Evolutionary conservation across 1,140 invertebrate species (phyloP), one percentile per base, ranked within the genome.

Genomic region (Drosophila eugracilis): DNA sequence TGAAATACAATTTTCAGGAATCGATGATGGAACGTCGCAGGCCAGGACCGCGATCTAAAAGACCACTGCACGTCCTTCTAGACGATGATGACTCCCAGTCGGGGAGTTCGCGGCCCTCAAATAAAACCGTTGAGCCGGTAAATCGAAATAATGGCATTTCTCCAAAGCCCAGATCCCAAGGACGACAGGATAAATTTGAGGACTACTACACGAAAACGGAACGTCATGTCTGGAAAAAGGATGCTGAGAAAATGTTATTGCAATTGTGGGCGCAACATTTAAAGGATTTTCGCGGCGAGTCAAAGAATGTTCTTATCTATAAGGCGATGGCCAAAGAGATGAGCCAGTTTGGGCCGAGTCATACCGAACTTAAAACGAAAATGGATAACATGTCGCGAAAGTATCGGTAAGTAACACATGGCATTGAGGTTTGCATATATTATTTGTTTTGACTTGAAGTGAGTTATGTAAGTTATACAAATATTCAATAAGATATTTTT

Each of bases 371-470:
- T 7, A 84, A 86, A 58, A 42, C 39, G 4, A 84, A 84, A 57
- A 80, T 84, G 49, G 76, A 84, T 26, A 84, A 86, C 10, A 63
- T 84, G 76, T 55, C 66, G 3, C 71, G 52, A 17, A 84, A 86
- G 49, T 86, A 76, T 45, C 70, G 57, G 80, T 75, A 22, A 41
- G 28, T 7, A n/a, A n/a, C n/a, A n/a, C n/a, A n/a, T n/a, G n/a
- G n/a, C n/a, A n/a, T n/a, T n/a, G n/a, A n/a, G n/a, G n/a, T n/a
- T n/a, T n/a, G n/a, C n/a, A n/a, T n/a, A n/a, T n/a, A n/a, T n/a
- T n/a, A n/a, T n/a, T n/a, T n/a, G n/a, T n/a, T n/a, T n/a, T n/a
- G n/a, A n/a, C n/a, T n/a, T n/a, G n/a, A n/a, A n/a, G n/a, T n/a
- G n/a, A n/a, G n/a, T n/a, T n/a, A n/a, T n/a, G n/a, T n/a, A n/a